These are phyloP conservation scores for Acanthornis magna DNA, from an alignment of 2,797 vertebrate species.

Conservation along the genomic window DNA sequence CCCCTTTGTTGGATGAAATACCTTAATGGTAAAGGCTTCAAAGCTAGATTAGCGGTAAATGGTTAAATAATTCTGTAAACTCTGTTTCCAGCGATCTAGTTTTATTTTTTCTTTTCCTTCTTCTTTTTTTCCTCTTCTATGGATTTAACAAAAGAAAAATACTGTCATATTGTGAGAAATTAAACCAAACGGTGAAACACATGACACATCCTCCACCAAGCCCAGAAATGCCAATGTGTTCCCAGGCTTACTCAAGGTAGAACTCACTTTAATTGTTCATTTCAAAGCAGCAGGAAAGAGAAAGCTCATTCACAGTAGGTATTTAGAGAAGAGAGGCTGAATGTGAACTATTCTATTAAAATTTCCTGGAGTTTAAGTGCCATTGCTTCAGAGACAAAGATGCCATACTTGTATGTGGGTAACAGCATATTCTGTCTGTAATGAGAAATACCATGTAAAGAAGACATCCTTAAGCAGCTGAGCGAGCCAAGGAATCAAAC, in stretches of 20 bases:
- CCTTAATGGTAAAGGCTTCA: neutral
- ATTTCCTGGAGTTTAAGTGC: slow-evolving; percentile 64
- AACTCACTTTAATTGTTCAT: slow-evolving; percentile 54
- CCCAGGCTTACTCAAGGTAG: slow-evolving; percentile 2
- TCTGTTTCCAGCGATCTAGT: neutral
- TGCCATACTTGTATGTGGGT: neutral
- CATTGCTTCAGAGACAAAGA: slow-evolving; percentile 54
- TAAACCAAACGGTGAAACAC: neutral
- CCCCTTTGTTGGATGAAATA: neutral
- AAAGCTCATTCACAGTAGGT: slow-evolving; percentile 46
- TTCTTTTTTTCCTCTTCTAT: neutral
- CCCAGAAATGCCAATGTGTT: neutral
- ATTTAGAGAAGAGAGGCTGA: slow-evolving; percentile 63
- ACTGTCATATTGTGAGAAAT: neutral
- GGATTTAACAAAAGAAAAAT: neutral
- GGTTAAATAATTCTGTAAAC: neutral
- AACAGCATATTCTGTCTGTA: neutral
- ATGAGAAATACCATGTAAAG: neutral
- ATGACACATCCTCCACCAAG: neutral
- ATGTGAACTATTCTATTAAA: slow-evolving; percentile 50
- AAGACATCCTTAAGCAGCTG: neutral
- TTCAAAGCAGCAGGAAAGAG: slow-evolving; percentile 63
- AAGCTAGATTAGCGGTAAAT: neutral
- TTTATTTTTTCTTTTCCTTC: neutral
- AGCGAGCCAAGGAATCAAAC: slow-evolving; percentile 43